Base-by-base conservation (phyloP, 2,797 vertebrate genomes). In the Trachurus trachurus region DNA sequence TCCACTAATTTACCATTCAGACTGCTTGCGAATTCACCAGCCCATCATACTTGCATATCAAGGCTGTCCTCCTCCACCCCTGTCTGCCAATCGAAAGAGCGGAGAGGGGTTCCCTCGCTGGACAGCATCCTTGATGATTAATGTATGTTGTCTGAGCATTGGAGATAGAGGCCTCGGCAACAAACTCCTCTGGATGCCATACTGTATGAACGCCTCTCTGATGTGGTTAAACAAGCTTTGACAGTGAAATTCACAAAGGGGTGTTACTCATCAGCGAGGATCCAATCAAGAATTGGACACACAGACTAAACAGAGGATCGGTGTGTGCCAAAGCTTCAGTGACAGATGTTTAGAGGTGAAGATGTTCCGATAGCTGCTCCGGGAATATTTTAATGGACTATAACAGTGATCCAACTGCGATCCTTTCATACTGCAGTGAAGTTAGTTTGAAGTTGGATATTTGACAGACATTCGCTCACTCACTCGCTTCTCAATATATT, bases 61-160 rank as follows among this genome's bases (percentile, higher is more conserved):
- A 71, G 13, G 56, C 16, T 69, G n/a, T 22, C 60, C 22, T 17
- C 17, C 49, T 22, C 6, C 34, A 60, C 1, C 44, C 19, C 6
- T 49, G 22, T 39, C n/a, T 2, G 42, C 66, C 52, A 47, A n/a
- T 75, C 73, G 57, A 22, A 53, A 2, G 44, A 63, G 37, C 8
- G 9, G 0, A 45, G 56, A 76, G 49, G 2, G 15, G 12, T 42
- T 54, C 16, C 44, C 61, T 61, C 16, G 60, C 62, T 69, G 65
- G 53, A 80, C 59, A 21, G 58, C 50, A 70, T 73, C 68, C 50
- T 76, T 70, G 45, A 79, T 87, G 64, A 80, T 83, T 87, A 42
- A 85, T 87, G 85, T 49, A 71, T 74, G 64, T 62, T 52, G 59
- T 54, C 56, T 56, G 29, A 77, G 62, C 26, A 60, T 53, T 50